Evolutionary conservation across 1,140 invertebrate genomes (phyloP).

Genomic region (Neodiprion virginianus): DNA sequence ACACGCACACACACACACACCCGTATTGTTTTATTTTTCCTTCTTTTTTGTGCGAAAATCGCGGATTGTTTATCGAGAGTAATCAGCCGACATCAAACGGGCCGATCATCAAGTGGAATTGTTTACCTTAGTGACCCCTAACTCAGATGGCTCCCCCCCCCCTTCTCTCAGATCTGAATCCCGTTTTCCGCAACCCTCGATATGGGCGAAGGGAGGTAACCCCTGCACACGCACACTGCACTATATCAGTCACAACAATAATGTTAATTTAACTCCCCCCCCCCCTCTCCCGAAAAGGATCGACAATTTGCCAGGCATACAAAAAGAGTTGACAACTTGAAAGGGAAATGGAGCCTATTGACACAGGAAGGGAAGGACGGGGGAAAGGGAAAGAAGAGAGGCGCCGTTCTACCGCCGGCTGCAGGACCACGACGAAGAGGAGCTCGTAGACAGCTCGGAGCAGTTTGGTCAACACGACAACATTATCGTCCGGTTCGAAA

Average conservation of each 20-base stretch:
- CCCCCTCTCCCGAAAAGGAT: conserved; percentile 17
- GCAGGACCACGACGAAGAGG: not conserved
- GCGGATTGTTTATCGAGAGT: conserved; percentile 60
- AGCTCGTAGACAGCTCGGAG: not conserved
- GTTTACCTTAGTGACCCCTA: conserved; percentile 46
- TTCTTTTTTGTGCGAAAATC: conserved; percentile 47
- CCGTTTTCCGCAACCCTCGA: not conserved
- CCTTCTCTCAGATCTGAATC: conserved; percentile 17
- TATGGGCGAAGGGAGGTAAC: too few species aligned
- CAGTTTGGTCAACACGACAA: conserved; percentile 2
- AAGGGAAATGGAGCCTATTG: conserved; percentile 65
- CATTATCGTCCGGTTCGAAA: not conserved
- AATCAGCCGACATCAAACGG: conserved; percentile 63
- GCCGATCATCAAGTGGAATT: conserved; percentile 62
- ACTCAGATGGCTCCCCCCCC: conserved; percentile 32
- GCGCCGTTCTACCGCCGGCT: too few species aligned
- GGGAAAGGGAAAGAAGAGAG: not conserved
- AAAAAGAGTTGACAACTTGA: conserved; percentile 64
- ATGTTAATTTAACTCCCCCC: conserved; percentile 59
- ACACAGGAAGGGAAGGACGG: conserved; percentile 44
- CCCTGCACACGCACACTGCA: conserved; percentile 26
- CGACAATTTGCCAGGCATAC: conserved; percentile 60
- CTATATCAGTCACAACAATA: conserved; percentile 61
- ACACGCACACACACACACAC: too few species aligned
- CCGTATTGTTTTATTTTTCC: not conserved